Conservation (phyloP, 2,113 vertebrate genomes). For the Numida meleagris region DNA sequence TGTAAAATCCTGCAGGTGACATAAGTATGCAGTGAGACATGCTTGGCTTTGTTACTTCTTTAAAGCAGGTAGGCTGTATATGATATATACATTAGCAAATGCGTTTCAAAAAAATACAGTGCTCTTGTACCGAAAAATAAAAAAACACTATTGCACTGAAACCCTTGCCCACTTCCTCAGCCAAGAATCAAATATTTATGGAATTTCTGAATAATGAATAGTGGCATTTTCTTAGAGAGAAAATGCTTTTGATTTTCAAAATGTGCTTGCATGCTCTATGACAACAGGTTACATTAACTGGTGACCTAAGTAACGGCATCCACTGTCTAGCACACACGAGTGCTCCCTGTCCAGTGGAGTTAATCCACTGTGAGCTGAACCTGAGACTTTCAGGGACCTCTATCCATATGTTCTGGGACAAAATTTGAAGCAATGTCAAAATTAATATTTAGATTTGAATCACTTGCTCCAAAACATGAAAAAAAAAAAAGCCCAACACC, state of each 20-base stretch:
- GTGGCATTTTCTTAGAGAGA: background rate
- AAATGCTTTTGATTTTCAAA: background rate
- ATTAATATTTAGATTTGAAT: background rate
- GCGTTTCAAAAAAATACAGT: background rate
- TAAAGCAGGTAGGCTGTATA: conserved; percentile 45
- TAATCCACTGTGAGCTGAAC: fast-evolving
- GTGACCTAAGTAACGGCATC: background rate
- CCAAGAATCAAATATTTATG: background rate
- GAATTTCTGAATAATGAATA: conserved; percentile 20
- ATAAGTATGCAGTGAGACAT: conserved; percentile 39
- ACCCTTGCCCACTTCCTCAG: background rate
- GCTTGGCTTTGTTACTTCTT: conserved; percentile 38
- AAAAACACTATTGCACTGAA: background rate
- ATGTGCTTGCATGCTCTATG: background rate
- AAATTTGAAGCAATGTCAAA: background rate
- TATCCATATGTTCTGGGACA: background rate
- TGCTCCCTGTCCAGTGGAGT: background rate
- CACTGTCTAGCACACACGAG: background rate
- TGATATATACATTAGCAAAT: conserved; percentile 10
- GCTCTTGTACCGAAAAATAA: background rate
- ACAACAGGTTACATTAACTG: background rate
- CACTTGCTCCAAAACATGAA: background rate
- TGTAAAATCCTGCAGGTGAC: conserved; percentile 63
- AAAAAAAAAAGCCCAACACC: background rate
- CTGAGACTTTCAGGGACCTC: background rate